Base-by-base conservation (phyloP, 2,888 invertebrate genomes). In the Caenorhabditis imperialis region DNA sequence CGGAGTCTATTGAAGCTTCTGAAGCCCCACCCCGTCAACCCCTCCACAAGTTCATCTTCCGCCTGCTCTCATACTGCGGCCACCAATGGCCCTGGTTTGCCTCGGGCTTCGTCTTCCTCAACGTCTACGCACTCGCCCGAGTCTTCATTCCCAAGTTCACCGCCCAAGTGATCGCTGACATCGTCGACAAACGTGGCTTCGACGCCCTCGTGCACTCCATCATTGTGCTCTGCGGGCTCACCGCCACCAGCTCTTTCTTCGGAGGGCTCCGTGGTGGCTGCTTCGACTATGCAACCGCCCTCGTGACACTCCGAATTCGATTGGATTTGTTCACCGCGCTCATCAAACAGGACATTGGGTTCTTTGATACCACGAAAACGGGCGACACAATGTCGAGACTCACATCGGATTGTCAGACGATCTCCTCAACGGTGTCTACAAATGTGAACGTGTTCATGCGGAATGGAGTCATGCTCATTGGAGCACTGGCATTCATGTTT, bases 361-460 rank as follows among this genome's bases (percentile, higher is more conserved):
- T 89, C 77, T 89, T 88, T 71, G 89, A 89, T 63, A 78, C 75
- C 5, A 84, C 83, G 10, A 87, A 88, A 75, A 88, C 89, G 12
- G 89, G 89, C 42, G 89, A 89, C 51, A 88, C 90, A 51, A 88
- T 89, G 10, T 90, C 89, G 4, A 83, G 90, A 5, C 80, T 90
- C 37, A 89, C 89, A 0, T 88, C 89, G 5, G 90, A 90, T 77
- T 89, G 89, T 12, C 88, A 89, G 25, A 88, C 88, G 0, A 88
- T 90, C 84, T 87, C 88, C 53, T 87, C 88, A 22, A 87, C 88
- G 0, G 80, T 90, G 6, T 84, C 86, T 10, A 83, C 88, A 10
- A 89, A 89, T 76, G 74, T 89, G 30, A 89, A 89, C 75, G 85
- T 89, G 3, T 89, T 89, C 74, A 77, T 89, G 38, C 77, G 89